Percentiles rank a stretch among this genome's conserved stretches.
phyloP scores from a whole-genome alignment of 2,113 vertebrate genomes.

The Atrichornis clamosus region DNA sequence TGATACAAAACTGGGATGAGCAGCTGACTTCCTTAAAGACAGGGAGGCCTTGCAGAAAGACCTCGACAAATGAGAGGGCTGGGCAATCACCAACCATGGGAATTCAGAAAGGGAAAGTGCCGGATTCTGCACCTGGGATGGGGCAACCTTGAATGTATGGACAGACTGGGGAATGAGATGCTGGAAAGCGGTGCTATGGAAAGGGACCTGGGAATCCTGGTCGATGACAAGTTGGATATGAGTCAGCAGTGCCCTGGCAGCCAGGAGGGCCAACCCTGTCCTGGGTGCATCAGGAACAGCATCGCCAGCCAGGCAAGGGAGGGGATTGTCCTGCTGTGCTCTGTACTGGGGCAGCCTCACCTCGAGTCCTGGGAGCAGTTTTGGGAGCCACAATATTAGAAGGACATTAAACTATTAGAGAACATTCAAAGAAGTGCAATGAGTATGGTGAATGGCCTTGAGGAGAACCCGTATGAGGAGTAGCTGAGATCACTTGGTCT shows the following conservation, averaged over 20 bases:
- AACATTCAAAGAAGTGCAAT: no score
- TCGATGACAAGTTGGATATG: accelerated
- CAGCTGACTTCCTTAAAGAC: background rate
- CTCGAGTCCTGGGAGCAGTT: no score
- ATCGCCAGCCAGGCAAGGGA: accelerated
- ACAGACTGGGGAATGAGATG: background rate
- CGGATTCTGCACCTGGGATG: background rate
- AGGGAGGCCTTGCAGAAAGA: background rate
- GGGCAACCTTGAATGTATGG: background rate
- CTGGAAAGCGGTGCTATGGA: no score
- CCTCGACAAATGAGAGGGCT: background rate
- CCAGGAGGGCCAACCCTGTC: background rate
- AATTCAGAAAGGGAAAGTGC: background rate
- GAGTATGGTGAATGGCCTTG: no score
- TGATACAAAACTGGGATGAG: background rate
- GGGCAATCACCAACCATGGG: background rate
- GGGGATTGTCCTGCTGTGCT: background rate
- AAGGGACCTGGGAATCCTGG: background rate
- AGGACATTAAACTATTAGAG: no score
- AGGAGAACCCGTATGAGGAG: no score
- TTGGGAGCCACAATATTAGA: no score
- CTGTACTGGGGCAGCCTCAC: background rate
- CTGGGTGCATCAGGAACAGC: background rate
- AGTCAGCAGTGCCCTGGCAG: background rate
- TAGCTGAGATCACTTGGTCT: no score